Conservation (phyloP, 2,113 vertebrate species). For the Phaethon lepturus region DNA sequence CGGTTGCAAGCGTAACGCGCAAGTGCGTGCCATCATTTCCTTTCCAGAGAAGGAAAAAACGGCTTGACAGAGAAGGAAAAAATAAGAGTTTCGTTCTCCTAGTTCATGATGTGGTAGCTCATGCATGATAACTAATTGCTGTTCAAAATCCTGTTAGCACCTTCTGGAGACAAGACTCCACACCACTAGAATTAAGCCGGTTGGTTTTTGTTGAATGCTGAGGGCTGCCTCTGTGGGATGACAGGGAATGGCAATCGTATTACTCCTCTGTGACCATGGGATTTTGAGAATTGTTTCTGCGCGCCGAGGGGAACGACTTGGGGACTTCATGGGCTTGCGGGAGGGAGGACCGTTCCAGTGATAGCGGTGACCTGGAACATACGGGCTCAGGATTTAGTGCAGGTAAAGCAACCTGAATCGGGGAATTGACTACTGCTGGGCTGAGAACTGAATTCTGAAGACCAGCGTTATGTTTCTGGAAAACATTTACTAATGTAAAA, state of each 20-base stretch:
- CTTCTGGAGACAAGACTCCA: neutral
- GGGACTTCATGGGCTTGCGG: no score
- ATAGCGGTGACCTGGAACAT: rapidly evolving
- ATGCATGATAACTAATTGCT: neutral
- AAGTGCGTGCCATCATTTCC: rapidly evolving
- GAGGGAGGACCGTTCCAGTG: no score
- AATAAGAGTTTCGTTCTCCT: rapidly evolving
- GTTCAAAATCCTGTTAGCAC: neutral
- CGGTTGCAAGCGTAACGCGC: no score
- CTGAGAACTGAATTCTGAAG: no score
- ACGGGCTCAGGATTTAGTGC: neutral
- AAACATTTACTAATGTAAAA: neutral
- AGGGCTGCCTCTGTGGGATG: neutral
- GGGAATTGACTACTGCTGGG: rapidly evolving
- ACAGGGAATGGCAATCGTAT: rapidly evolving
- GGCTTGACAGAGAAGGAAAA: neutral
- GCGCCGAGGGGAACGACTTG: rapidly evolving
- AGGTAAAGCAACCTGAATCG: neutral
- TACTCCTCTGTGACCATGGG: neutral
- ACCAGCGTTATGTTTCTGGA: rapidly evolving
- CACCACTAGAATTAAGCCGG: neutral
- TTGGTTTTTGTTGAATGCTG: neutral
- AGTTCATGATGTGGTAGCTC: rapidly evolving
- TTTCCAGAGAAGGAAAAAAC: neutral
- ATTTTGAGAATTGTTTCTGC: neutral